Percentiles rank a stretch among this genome's conserved stretches.
phyloP scores from a whole-genome alignment of 1,140 invertebrate species.

The Drosophila sechellia region DNA sequence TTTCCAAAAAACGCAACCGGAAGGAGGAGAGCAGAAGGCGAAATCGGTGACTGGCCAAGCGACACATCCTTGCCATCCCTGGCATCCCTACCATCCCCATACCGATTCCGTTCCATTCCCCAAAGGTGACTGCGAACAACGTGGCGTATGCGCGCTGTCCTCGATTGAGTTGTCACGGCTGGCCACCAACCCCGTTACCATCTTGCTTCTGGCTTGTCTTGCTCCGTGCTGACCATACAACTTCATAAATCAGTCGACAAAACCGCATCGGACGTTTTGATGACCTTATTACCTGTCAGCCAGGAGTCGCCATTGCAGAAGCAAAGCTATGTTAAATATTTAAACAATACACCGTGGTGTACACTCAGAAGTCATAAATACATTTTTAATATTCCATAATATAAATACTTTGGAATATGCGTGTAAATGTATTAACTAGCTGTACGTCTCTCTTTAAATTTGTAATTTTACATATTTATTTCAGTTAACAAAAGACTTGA shows the following conservation, averaged over 20 bases:
- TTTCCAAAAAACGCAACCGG: conserved; percentile 41
- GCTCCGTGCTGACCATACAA: conserved; percentile 42
- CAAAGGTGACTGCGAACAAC: conserved; percentile 49
- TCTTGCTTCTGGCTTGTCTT: conserved; percentile 4
- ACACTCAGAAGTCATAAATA: neutral
- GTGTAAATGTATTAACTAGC: no score
- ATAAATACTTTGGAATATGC: no score
- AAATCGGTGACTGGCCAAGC: conserved; percentile 57
- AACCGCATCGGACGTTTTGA: conserved; percentile 70
- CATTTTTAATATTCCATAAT: no score
- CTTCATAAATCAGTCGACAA: conserved; percentile 73
- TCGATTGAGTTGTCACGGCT: conserved; percentile 73
- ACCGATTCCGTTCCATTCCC: conserved; percentile 20
- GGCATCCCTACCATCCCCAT: conserved; percentile 1
- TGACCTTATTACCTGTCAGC: conserved; percentile 74
- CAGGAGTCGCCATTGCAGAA: conserved; percentile 19
- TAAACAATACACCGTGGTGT: conserved; percentile 45
- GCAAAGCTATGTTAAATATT: conserved; percentile 64
- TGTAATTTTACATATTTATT: no score
- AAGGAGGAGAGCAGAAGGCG: conserved; percentile 36
- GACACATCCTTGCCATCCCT: conserved; percentile 26
- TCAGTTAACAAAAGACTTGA: no score
- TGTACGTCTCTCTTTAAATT: no score
- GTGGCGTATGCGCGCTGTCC: conserved; percentile 72
- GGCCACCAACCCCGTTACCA: neutral